Evolutionary conservation across 2,113 vertebrate species (phyloP), one percentile per base, ranked within the genome.

Genomic region (Hemiprocne comata): DNA sequence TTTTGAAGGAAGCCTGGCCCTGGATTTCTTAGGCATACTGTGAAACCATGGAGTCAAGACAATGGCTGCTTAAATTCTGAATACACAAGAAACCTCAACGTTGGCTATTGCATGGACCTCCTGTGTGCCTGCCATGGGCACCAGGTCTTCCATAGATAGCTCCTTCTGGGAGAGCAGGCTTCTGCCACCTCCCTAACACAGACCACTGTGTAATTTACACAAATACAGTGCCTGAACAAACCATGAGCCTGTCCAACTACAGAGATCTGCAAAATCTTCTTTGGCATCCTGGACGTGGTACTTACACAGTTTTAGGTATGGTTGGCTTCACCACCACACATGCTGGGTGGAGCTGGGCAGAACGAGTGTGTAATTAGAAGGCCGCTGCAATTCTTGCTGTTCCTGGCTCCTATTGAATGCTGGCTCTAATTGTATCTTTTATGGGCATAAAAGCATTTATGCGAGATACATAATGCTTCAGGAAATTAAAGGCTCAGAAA

Each of bases 401-500:
- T 92, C 28, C 54, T 94, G 76, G 61, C 70, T 90, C 55, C 20
- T 60, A 21, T 33, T 87, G 77, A 91, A 75, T 53, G 73, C 24
- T 36, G 62, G 33, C 58, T 94, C 81, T 88, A 93, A 95, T 74
- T 97, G 61, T 36, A 83, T 38, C 61, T 94, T 95, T 51, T 80
- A 33, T 46, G 34, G 82, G 64, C 50, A 95, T 48, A 82, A 91
- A 54, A 62, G 26, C 53, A 64, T 72, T 78, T 93, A 61, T 77
- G 26, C 14, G 2, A 85, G 46, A 55, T 76, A 83, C 42, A 87
- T 80, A 73, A 90, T 62, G 89, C 16, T 91, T n/a, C 60, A 85
- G 57, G 28, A 97, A 95, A 97, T 96, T 88, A 95, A 83, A 94
- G 77, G 62, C 61, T 95, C 93, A 61, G 26, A 85, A 92, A 95